Percentiles rank a stretch among this genome's conserved stretches.
These are phyloP conservation scores for Amphimallon solstitiale DNA, from an alignment of 2,888 invertebrate species.

Conservation along the genomic window DNA sequence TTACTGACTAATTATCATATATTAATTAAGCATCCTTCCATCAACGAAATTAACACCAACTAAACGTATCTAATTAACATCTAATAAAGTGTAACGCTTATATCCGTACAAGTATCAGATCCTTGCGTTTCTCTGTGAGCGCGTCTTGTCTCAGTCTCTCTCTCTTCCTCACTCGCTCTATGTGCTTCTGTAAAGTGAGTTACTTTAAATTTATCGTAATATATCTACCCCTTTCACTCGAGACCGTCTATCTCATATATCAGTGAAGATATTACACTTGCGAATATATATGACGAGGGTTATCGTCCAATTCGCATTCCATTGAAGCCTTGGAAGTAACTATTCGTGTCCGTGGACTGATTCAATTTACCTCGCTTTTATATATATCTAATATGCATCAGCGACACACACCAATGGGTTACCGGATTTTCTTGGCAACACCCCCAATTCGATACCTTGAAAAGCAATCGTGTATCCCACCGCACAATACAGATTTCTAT, in stretches of 20 bases:
- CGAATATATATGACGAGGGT: constrained; percentile 53
- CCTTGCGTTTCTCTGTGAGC: neutral
- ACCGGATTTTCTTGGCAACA: constrained; percentile 8
- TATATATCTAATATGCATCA: constrained; percentile 27
- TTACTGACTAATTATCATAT: no score
- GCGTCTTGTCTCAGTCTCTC: neutral
- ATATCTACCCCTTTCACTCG: constrained; percentile 39
- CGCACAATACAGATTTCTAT: constrained; percentile 1
- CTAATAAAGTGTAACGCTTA: constrained; percentile 4
- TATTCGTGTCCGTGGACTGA: constrained; percentile 33
- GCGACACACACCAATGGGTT: neutral
- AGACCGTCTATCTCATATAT: constrained; percentile 47
- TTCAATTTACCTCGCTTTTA: constrained; percentile 29
- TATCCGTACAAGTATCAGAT: neutral
- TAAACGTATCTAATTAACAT: neutral
- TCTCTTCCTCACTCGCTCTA: neutral
- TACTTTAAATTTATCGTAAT: constrained; percentile 45
- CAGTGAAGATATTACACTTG: constrained; percentile 51
- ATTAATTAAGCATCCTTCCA: neutral
- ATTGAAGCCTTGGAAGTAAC: constrained; percentile 46
- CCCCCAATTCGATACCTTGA: constrained; percentile 11
- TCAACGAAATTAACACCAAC: constrained; percentile 9
- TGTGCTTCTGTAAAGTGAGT: constrained; percentile 39
- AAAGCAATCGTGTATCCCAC: constrained; percentile 22
- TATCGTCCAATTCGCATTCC: constrained; percentile 52